Conservation (phyloP, 2,888 invertebrate species). For the Lampropteryx suffumata region DNA sequence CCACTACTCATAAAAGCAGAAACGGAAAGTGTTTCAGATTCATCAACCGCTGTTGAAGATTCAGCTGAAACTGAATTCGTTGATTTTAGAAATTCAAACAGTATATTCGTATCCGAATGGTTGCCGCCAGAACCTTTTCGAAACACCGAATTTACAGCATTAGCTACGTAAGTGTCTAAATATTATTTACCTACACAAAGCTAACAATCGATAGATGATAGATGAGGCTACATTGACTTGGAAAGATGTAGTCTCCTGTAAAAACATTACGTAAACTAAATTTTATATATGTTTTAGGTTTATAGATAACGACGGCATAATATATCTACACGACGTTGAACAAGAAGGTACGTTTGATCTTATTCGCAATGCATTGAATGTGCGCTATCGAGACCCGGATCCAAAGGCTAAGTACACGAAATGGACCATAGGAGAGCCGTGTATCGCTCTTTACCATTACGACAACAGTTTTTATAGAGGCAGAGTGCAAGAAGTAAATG, state of each 20-base stretch:
- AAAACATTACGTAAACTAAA: no score
- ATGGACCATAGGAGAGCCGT: constrained; percentile 86
- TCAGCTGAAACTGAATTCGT: constrained; percentile 6
- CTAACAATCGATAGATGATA: no score
- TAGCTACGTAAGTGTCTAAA: constrained; percentile 83
- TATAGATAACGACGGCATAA: constrained; percentile 70
- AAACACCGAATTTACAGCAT: constrained; percentile 79
- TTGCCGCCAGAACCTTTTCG: constrained; percentile 77
- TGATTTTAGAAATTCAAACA: constrained; percentile 31
- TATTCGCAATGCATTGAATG: constrained; percentile 76
- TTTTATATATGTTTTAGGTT: constrained; percentile 49
- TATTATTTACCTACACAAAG: background rate
- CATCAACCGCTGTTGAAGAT: constrained; percentile 37
- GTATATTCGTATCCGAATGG: constrained; percentile 82
- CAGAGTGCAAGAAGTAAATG: constrained; percentile 72
- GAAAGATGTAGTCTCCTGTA: no score
- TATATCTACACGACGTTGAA: constrained; percentile 63
- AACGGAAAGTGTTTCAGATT: constrained; percentile 34
- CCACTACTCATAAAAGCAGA: constrained; percentile 39
- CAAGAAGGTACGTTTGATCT: constrained; percentile 68
- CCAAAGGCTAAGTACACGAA: constrained; percentile 71
- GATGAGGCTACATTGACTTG: no score
- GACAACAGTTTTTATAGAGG: constrained; percentile 89
- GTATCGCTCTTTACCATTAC: constrained; percentile 85
- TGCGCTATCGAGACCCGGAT: constrained; percentile 68